Base-by-base conservation (phyloP, 2,888 invertebrate genomes). In the Plebejus argus region DNA sequence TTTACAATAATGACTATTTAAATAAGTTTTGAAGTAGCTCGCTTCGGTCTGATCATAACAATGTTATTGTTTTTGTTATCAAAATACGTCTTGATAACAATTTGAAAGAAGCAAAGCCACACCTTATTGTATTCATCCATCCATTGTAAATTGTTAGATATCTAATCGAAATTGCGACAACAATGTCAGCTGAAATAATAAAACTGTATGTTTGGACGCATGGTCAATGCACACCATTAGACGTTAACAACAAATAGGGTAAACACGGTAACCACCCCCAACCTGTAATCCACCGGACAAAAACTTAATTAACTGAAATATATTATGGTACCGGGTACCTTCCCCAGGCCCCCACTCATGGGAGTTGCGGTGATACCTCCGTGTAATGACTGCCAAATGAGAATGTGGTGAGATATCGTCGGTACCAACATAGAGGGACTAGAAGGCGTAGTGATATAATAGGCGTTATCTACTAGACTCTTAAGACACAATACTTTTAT, bases 231-330 rank as follows among this genome's bases (percentile, higher is more conserved):
- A 61, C 71, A n/a, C 20, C 72, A 53, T 39, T 72, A 45, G 56
- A 23, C 66, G 0, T 15, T 23, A 61, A 79, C 78, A 78, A 78
- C 53, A 79, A 79, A 79, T 70, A 45, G 53, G 75, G 70, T 78
- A 70, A 66, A 39, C 35, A 66, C 66, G 33, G 66, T 33, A 18
- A 82, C 80, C 84, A 83, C 86, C 87, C 86, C 85, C 80, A 82
- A 82, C 82, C 83, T 87, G 86, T 91, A 90, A 92, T 90, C 89
- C 88, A 86, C 89, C 89, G 84, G 88, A 90, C 90, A 93, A 93
- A 93, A 93, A 93, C 92, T 91, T 91, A 93, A 94, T 93, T 93
- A 93, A 93, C 91, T 89, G 88, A 90, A 92, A 93, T 91, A 89
- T 88, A 88, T 85, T 66, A 66, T 66, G 66, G 66, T 53, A 18